phyloP scores from a whole-genome alignment of 2,888 invertebrate species.

The Drosophila meridiana region DNA sequence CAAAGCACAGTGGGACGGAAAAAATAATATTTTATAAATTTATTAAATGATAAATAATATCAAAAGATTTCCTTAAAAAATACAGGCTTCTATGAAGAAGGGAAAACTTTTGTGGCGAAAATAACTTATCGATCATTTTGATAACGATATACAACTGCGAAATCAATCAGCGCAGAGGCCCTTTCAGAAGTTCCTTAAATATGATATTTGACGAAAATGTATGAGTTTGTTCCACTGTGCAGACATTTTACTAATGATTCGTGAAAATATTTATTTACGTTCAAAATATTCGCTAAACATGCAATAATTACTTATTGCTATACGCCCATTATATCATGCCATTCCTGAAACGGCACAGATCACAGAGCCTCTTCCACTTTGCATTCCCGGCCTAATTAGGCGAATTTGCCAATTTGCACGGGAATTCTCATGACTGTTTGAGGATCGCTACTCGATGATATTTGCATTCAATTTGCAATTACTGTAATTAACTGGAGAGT shows the following conservation, averaged over 20 bases:
- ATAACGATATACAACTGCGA: not conserved
- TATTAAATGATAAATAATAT: not conserved
- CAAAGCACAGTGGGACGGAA: slow-evolving; percentile 9
- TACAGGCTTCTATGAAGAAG: too few species aligned
- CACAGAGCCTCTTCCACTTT: slow-evolving; percentile 35
- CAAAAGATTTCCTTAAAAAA: too few species aligned
- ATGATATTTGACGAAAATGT: not conserved
- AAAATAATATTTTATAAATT: not conserved
- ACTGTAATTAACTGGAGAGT: slow-evolving; percentile 49
- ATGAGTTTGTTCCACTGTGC: slow-evolving; percentile 16
- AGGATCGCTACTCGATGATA: slow-evolving; percentile 1
- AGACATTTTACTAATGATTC: slow-evolving; percentile 43
- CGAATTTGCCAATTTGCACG: slow-evolving; percentile 56
- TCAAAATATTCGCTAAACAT: slow-evolving; percentile 32
- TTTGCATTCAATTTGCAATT: slow-evolving; percentile 21
- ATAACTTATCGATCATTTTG: not conserved
- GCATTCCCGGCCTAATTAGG: slow-evolving; percentile 57
- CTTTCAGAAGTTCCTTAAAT: too few species aligned
- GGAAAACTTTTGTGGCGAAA: not conserved
- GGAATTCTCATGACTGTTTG: slow-evolving; percentile 51
- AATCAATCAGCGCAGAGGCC: too few species aligned
- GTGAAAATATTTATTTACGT: slow-evolving; percentile 42
- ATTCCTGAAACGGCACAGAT: slow-evolving; percentile 41
- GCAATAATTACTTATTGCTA: slow-evolving; percentile 23
- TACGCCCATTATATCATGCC: slow-evolving; percentile 14